Evolutionary conservation across 2,113 vertebrate genomes (phyloP), one percentile per base, ranked within the genome.

Genomic region (Tichodroma muraria): DNA sequence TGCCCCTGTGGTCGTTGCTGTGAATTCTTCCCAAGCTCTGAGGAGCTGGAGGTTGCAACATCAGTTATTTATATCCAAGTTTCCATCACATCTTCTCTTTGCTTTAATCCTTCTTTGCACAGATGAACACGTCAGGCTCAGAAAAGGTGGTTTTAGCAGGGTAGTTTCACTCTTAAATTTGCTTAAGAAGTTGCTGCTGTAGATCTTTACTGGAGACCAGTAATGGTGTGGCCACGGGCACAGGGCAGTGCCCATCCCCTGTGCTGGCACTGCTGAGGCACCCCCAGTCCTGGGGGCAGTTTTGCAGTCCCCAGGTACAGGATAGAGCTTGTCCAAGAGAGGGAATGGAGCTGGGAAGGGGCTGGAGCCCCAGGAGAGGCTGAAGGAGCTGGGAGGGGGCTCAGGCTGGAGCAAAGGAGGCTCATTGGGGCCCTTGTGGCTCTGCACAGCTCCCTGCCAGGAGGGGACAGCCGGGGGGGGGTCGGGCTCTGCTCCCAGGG

Each of bases 311-410:
- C 16, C 52, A 37, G 8, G 22, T 52, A 50, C 14, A 73, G 42
- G 15, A 65, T 50, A 65, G 66, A 27, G 23, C 0, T 0, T 80
- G 42, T 16, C 11, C 42, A 37, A 30, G 47, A 40, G 2, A 61
- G 21, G 17, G 42, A 71, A 13, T 0, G 3, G 35, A 57, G 42
- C 1, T 71, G 35, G 49, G 40, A 49, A 64, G 49, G 16, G 7
- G 0, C 40, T 70, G 56, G 28, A 76, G 61, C 35, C 1, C 35
- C 71, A 21, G 37, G 52, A 59, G 18, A 0, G 0, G n/a, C 84
- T 47, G 20, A 63, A 16, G 21, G 75, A 64, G 57, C 57, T 56
- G 42, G 28, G 17, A 13, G 24, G 45, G 25, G 28, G 59, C 66
- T 72, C 3, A 80, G 42, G 12, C 42, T 72, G 68, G 31, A 72